Conservation (phyloP, 2,888 invertebrate species). For the Uloborus plumipes region DNA sequence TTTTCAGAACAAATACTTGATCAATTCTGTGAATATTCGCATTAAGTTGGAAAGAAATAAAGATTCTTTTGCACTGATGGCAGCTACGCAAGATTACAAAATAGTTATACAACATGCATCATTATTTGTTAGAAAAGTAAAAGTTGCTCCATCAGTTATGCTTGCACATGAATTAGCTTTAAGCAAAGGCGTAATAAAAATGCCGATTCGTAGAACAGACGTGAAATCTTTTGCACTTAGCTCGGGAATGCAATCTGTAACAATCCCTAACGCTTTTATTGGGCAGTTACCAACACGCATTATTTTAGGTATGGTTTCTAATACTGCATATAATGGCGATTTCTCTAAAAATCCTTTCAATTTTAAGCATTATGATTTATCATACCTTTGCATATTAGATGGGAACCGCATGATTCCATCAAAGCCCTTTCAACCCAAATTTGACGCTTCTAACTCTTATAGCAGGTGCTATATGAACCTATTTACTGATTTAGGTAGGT, state of each 20-base stretch:
- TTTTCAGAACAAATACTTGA: constrained; percentile 4
- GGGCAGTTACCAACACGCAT: constrained; percentile 20
- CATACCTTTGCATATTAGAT: constrained; percentile 15
- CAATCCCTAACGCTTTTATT: constrained; percentile 29
- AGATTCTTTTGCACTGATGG: constrained; percentile 16
- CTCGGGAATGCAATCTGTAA: neutral
- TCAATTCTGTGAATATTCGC: constrained; percentile 13
- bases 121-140: constrained; percentile 17
- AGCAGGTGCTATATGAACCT: constrained; percentile 26
- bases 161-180: neutral
- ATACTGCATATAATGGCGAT: constrained; percentile 29
- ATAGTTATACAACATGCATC: constrained; percentile 7
- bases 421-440: constrained; percentile 20
- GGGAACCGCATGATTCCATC: constrained; percentile 14
- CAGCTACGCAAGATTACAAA: neutral
- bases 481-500: constrained; percentile 36
- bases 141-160: constrained; percentile 10
- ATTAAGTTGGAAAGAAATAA: constrained; percentile 18
- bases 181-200: constrained; percentile 8
- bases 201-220: constrained; percentile 16
- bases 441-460: constrained; percentile 12
- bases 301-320: constrained; percentile 16
- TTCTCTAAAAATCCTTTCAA: constrained; percentile 17
- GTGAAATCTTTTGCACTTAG: constrained; percentile 25
- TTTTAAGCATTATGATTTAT: constrained; percentile 25